phyloP scores from a whole-genome alignment of 1,140 invertebrate genomes.

The Bombus sylvicola region DNA sequence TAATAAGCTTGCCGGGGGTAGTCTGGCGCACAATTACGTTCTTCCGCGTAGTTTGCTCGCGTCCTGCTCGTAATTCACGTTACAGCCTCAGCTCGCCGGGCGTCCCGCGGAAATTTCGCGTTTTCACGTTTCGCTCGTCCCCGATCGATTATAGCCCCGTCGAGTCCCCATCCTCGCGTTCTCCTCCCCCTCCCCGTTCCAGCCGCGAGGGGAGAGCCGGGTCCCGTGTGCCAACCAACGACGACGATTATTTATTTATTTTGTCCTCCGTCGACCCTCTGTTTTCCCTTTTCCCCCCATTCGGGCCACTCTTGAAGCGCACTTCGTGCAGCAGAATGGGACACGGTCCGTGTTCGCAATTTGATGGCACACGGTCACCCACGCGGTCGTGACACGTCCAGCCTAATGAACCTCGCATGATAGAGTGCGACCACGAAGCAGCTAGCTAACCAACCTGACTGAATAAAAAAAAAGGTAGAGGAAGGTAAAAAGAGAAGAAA shows the following conservation, averaged over 20 bases:
- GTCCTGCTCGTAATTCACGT: conserved; percentile 6
- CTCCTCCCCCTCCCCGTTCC: no score
- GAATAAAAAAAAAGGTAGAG: conserved; percentile 17
- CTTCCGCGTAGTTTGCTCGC: conserved; percentile 4
- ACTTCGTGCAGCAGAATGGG: conserved; percentile 49
- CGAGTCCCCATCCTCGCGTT: not conserved
- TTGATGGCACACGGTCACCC: conserved; percentile 69
- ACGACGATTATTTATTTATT: conserved; percentile 62
- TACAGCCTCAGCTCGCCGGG: not conserved
- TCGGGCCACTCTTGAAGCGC: conserved; percentile 42
- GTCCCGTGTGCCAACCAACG: not conserved
- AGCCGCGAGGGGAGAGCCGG: not conserved
- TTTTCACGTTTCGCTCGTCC: conserved; percentile 18
- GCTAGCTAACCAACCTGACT: conserved; percentile 55
- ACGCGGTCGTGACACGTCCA: conserved; percentile 68
- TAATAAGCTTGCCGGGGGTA: conserved; percentile 1
- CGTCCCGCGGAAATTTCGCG: not conserved
- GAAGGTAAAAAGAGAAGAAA: not conserved
- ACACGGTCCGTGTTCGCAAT: conserved; percentile 62
- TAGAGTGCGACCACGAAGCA: conserved; percentile 65
- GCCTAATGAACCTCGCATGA: conserved; percentile 75
- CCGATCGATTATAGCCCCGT: conserved; percentile 44
- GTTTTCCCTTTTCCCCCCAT: conserved; percentile 16
- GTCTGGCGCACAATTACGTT: not conserved
- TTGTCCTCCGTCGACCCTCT: conserved; percentile 26